Conservation (phyloP, 1,140 invertebrate species). For the Oncopeltus fasciatus region DNA sequence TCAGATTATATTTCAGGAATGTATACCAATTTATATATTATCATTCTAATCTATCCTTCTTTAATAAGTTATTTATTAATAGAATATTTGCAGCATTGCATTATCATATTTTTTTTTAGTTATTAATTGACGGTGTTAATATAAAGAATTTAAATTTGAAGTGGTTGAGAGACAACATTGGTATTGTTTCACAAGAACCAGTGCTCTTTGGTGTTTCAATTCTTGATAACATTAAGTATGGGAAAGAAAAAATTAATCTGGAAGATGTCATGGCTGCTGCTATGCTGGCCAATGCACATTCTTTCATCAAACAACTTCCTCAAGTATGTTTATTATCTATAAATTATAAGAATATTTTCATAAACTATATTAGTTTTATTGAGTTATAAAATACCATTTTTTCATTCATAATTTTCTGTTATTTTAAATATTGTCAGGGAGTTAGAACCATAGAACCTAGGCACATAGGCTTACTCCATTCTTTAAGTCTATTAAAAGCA, state of each 20-base stretch:
- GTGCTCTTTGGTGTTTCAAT: constrained; percentile 61
- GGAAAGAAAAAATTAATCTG: constrained; percentile 41
- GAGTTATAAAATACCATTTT: no score
- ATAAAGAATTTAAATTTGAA: constrained; percentile 47
- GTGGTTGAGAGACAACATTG: constrained; percentile 55
- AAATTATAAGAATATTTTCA: not conserved
- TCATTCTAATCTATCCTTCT: no score
- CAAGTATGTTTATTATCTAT: constrained; percentile 32
- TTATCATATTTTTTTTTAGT: constrained; percentile 30
- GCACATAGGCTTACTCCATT: no score
- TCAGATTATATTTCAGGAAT: no score
- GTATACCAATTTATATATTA: not conserved
- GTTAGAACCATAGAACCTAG: no score
- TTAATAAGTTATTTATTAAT: not conserved
- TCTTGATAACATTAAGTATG: constrained; percentile 62
- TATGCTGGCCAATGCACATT: constrained; percentile 60
- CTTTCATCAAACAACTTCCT: constrained; percentile 63
- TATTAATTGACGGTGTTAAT: constrained; percentile 46
- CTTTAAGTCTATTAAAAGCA: no score
- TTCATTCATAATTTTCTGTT: no score
- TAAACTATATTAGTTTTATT: no score
- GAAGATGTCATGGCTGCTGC: constrained; percentile 49
- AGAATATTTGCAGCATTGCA: not conserved
- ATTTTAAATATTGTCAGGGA: no score
- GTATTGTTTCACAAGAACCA: constrained; percentile 68